Conservation (phyloP, 2,113 vertebrate species). For the Apus apus region DNA sequence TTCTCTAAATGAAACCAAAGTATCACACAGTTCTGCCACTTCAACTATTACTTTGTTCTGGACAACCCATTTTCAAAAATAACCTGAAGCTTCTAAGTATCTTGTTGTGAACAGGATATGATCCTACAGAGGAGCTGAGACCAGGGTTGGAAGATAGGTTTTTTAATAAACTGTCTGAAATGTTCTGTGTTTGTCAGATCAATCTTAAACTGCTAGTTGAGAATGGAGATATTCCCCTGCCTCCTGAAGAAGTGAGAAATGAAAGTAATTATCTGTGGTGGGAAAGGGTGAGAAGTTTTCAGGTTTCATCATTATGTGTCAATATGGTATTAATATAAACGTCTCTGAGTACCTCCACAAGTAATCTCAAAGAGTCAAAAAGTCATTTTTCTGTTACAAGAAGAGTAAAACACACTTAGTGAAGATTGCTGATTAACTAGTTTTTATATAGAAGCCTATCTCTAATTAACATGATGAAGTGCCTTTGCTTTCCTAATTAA, state of each 20-base stretch:
- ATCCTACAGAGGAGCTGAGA: not conserved
- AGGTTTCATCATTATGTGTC: not conserved
- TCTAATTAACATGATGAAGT: not conserved
- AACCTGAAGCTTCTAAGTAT: not conserved
- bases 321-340: not conserved
- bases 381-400: not conserved
- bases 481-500: not conserved
- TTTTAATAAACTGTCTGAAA: not conserved
- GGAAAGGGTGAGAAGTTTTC: not conserved
- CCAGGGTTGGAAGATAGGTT: not conserved
- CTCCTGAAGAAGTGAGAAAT: slow-evolving; percentile 14
- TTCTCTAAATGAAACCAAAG: not conserved
- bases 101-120: not conserved
- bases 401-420: not conserved
- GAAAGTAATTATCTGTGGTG: not conserved
- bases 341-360: not conserved
- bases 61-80: not conserved
- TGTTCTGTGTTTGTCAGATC: not conserved
- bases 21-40: not conserved
- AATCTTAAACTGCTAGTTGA: not conserved
- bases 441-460: not conserved
- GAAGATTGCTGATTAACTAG: not conserved
- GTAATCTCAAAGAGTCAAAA: not conserved
- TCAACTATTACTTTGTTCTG: not conserved
- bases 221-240: not conserved